Base-by-base conservation (phyloP, 2,797 vertebrate species). In the Holocentrus rufus region DNA sequence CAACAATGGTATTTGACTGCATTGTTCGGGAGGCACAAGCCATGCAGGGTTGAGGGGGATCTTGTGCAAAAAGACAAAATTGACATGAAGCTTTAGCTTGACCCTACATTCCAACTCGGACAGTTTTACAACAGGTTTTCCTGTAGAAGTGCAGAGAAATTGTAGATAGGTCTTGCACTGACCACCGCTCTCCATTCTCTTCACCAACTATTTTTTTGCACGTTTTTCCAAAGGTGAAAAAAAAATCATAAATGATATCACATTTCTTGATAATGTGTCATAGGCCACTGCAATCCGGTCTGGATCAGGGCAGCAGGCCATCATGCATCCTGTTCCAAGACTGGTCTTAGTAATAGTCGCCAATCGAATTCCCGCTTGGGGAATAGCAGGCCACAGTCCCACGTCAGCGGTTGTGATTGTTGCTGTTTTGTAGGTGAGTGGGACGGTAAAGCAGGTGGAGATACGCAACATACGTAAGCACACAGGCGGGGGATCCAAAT, bases 11-110 rank as follows among this genome's bases (percentile, higher is more conserved):
- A 63, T 79, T 74, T 72, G 57, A 52, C 67, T 59, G 65, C 84
- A 88, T 85, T 91, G 86, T 89, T 90, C 79, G 73, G 42, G 44
- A 47, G 64, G 31, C 39, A 53, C n/a, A 18, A 66, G 46, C 18
- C 54, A 72, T 27, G 27, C 17, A 39, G 14, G 1, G 55, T 70
- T 69, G 54, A 81, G 52, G 74, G 65, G 64, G 65, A 62, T 50
- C 57, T 60, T 46, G 63, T 65, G 25, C n/a, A 36, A 39, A 14
- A 17, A 53, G 46, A 65, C 10, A 20, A 42, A 42, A 42, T 46
- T 52, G 44, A 50, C 39, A 31, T 69, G 34, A 68, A 52, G 53
- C 22, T 67, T 68, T 25, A 46, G 30, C 42, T 22, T 76, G 72
- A 73, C 69, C 52, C 57, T 3, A 3, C 53, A 75, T 66, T 79